Evolutionary conservation across 2,113 vertebrate species (phyloP).

Genomic region (Spea multiplicata): DNA sequence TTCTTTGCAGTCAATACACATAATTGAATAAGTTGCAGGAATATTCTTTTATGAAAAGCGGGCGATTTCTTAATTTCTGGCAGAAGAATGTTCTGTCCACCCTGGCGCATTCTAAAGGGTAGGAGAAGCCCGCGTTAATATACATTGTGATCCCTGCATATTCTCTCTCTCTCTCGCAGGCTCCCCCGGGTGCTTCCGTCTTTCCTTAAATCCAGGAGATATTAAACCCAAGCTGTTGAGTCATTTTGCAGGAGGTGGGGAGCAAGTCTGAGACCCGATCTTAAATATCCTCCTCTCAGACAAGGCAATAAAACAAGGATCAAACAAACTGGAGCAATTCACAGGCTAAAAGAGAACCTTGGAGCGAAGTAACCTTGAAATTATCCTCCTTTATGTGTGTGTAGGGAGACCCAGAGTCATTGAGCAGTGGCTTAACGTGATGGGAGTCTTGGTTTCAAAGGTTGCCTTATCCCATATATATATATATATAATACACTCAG

Average conservation of each 20-base stretch:
- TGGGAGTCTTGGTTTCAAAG: too few relatives aligned
- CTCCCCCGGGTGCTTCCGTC: slow-evolving; percentile 42
- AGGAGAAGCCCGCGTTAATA: slow-evolving; percentile 25
- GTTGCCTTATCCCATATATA: not conserved
- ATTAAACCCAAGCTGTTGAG: slow-evolving; percentile 46
- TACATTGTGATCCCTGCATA: slow-evolving; percentile 37
- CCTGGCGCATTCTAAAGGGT: not conserved
- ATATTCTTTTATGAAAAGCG: too few relatives aligned
- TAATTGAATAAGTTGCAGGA: too few relatives aligned
- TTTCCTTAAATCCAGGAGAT: slow-evolving; percentile 43
- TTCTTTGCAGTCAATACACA: too few relatives aligned
- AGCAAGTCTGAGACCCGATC: slow-evolving; percentile 35
- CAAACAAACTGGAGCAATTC: slow-evolving; percentile 49
- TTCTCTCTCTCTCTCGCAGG: slow-evolving; percentile 30
- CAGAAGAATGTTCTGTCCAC: not conserved
- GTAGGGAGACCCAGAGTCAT: not conserved
- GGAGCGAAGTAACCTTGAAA: slow-evolving; percentile 45
- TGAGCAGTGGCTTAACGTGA: too few relatives aligned
- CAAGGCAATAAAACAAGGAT: slow-evolving; percentile 50
- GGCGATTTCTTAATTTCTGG: too few relatives aligned
- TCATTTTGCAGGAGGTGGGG: slow-evolving; percentile 47
- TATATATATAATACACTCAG: not conserved
- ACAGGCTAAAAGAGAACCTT: slow-evolving; percentile 47
- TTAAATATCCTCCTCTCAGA: slow-evolving; percentile 43
- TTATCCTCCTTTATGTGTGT: slow-evolving; percentile 4